Evolutionary conservation across 2,888 invertebrate genomes (phyloP), one percentile per base, ranked within the genome.

Genomic region (Caenorhabditis parvicauda): DNA sequence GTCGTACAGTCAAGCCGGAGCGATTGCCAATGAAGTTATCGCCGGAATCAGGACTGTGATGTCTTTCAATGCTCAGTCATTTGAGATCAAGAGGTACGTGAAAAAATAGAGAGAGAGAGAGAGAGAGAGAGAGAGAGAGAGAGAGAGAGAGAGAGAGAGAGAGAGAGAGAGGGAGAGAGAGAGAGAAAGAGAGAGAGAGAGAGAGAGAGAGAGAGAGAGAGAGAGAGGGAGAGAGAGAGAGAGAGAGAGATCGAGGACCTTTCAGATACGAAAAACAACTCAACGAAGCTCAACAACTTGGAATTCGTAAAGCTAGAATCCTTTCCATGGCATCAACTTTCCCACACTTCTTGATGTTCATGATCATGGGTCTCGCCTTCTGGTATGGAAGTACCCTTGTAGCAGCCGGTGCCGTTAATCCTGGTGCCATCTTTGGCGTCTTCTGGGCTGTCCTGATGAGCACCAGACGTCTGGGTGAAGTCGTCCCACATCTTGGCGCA

Each of bases 401-500:
- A 4, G 41, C 69, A 9, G 44, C 59, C 12, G 76, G 72, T n/a
- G 54, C 37, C 6, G 64, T 74, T 17, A 55, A 67, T 1, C 59
- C 72, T 2, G 76, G 76, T 42, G 68, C 70, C n/a, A 67, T 76
- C 2, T 73, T 74, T 27, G 76, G 67, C 29, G 71, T 74, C 14
- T 76, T 76, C 54, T 76, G 76, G 76, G 63, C 73, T 3, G 71
- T 76, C 21, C 54, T 72, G 3, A 77, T 82, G 24, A 83, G 82
- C 4, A 82, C 83, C 5, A 82, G 83, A 67, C 82, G 83, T 6
- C 72, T 92, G 58, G 91, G 90, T n/a, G 88, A 89, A 82, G 88
- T 89, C 0, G 87, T 90, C 0, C 91, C 91, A 0, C 88, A 89
- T 58, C 86, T 91, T 79, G 89, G 89, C 80, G 87, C 88, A 9